These are phyloP conservation scores for Pandemis heparana DNA, from an alignment of 2,888 invertebrate genomes.

Conservation along the genomic window DNA sequence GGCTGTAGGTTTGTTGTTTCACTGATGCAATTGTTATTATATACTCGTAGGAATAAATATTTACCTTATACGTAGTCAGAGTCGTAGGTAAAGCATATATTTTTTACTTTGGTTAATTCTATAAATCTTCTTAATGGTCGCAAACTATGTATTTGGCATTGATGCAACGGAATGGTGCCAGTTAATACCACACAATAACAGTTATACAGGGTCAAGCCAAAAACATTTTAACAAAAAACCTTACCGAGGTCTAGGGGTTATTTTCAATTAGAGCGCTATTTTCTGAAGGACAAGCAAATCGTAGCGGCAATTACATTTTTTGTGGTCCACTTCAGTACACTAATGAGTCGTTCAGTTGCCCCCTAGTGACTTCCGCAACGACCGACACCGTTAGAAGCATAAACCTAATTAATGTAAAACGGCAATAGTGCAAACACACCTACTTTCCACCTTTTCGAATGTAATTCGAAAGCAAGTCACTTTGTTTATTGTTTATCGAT, in stretches of 20 bases:
- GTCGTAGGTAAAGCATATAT: not conserved
- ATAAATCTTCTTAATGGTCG: constrained; percentile 6
- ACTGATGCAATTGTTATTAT: not conserved
- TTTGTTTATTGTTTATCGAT: constrained; percentile 59
- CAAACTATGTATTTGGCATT: constrained; percentile 31
- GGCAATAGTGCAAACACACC: constrained; percentile 53
- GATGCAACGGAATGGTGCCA: constrained; percentile 19
- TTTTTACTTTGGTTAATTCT: not conserved
- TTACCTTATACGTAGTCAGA: not conserved
- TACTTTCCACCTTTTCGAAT: constrained; percentile 52
- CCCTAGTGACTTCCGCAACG: constrained; percentile 58
- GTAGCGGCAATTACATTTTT: constrained; percentile 65
- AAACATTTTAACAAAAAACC: constrained; percentile 18
- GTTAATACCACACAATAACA: constrained; percentile 22
- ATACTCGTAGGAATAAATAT: not conserved
- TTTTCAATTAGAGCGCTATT: constrained; percentile 22
- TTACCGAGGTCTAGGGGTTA: constrained; percentile 1
- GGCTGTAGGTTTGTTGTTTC: not conserved
- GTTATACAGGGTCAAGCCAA: constrained; percentile 27
- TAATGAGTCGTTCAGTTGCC: constrained; percentile 65
- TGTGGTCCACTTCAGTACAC: constrained; percentile 67
- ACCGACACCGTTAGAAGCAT: constrained; percentile 62
- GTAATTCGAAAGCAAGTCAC: constrained; percentile 51
- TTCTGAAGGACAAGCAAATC: constrained; percentile 12
- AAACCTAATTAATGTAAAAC: constrained; percentile 72